These are phyloP conservation scores for Mycetomoellerius zeteki DNA, from an alignment of 1,140 invertebrate species.

Conservation along the genomic window DNA sequence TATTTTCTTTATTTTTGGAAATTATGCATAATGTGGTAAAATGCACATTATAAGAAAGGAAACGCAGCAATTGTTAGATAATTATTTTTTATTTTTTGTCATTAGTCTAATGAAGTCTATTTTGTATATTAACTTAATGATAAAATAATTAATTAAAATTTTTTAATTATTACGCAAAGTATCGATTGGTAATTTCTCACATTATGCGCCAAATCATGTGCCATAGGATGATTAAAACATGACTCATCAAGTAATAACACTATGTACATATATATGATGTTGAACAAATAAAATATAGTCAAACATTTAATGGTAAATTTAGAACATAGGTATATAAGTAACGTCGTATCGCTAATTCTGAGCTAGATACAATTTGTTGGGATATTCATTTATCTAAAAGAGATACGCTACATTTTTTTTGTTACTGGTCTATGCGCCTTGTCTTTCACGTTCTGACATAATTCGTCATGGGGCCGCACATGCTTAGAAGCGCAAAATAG, in stretches of 20 bases:
- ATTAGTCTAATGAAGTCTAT: constrained; percentile 2
- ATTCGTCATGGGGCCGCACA: neutral
- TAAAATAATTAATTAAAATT: neutral
- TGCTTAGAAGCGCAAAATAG: neutral
- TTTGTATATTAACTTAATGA: neutral
- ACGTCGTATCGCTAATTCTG: neutral
- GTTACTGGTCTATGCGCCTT: neutral
- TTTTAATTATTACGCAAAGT: neutral
- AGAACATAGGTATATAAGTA: neutral
- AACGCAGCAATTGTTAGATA: neutral
- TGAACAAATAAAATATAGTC: neutral
- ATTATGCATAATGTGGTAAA: neutral
- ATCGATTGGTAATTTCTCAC: neutral
- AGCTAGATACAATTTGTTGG: neutral
- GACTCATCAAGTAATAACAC: neutral
- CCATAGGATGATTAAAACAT: neutral
- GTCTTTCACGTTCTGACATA: constrained; percentile 5
- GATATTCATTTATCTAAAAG: constrained; percentile 20
- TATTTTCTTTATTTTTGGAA: neutral
- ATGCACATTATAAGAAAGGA: neutral
- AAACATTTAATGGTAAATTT: neutral
- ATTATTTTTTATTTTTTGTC: constrained; percentile 8
- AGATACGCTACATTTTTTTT: constrained; percentile 5
- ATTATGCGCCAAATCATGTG: neutral
- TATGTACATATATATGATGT: neutral